Conservation (phyloP, 2,113 vertebrate species). For the Burhinus bistriatus region DNA sequence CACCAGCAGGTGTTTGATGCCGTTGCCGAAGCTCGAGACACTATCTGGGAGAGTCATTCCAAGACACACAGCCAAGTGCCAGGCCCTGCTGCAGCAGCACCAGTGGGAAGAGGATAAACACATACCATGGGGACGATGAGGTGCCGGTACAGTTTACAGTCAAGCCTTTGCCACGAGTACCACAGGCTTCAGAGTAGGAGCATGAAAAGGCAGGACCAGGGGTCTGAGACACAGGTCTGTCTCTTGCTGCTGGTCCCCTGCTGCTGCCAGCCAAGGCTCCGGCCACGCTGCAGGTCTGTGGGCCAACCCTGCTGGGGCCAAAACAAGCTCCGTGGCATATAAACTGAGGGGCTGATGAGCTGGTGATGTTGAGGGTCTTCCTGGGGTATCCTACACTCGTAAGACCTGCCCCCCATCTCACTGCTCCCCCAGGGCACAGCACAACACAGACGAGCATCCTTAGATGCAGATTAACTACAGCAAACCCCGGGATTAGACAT, state of each 20-base stretch:
- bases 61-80: neutral
- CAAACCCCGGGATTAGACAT: neutral
- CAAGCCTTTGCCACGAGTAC: neutral
- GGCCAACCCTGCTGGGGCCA: neutral
- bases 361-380: neutral
- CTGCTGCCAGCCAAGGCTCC: neutral
- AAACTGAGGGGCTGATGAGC: neutral
- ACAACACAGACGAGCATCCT: rapidly evolving
- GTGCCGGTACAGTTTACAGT: neutral
- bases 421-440: neutral
- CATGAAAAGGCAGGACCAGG: neutral
- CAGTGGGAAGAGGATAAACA: neutral
- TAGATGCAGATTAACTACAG: neutral
- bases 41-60: neutral
- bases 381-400: neutral
- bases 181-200: neutral
- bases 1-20: neutral
- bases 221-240: neutral
- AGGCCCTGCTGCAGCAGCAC: neutral
- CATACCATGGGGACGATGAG: neutral
- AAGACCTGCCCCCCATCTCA: neutral
- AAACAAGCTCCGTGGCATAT: neutral
- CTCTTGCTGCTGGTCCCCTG: neutral
- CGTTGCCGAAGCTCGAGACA: neutral
- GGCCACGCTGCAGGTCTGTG: neutral